A percentile compares a stretch with the other conserved stretches of the same genome.
Conservation (phyloP, 2,888 invertebrate species). For the Arctia plantaginis region DNA sequence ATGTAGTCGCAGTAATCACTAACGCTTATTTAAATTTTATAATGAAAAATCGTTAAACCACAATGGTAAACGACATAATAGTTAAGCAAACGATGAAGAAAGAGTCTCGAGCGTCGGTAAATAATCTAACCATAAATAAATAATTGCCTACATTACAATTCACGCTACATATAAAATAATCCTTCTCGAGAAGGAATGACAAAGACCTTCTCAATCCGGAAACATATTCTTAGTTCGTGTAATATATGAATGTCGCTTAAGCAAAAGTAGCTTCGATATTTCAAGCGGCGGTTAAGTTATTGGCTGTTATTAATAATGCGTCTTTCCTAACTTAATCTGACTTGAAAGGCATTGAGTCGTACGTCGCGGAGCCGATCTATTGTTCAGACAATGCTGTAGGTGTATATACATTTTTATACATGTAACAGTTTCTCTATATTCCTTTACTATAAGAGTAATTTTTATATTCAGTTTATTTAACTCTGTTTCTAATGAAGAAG, state of each 20-base stretch:
- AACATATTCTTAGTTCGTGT: conserved; percentile 81
- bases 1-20: not conserved
- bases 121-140: conserved; percentile 50
- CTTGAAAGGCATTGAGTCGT: conserved; percentile 82
- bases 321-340: conserved; percentile 85
- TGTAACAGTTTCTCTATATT: conserved; percentile 42
- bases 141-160: conserved; percentile 53
- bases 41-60: conserved; percentile 17
- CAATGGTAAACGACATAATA: conserved; percentile 23
- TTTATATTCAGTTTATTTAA: conserved; percentile 47
- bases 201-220: conserved; percentile 80
- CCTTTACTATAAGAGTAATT: conserved; percentile 35
- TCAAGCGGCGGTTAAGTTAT: conserved; percentile 82
- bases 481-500: conserved; percentile 28
- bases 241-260: conserved; percentile 83
- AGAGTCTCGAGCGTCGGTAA: conserved; percentile 44
- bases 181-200: conserved; percentile 66
- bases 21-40: conserved; percentile 20
- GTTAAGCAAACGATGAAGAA: conserved; percentile 29
- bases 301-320: conserved; percentile 84
- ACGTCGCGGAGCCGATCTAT: conserved; percentile 77
- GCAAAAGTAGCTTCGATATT: conserved; percentile 84
- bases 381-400: conserved; percentile 75
- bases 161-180: conserved; percentile 63
- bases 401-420: conserved; percentile 31